Base-by-base conservation (phyloP, 92 coral and sea anemone species). In the Palythoa heliodiscus region DNA sequence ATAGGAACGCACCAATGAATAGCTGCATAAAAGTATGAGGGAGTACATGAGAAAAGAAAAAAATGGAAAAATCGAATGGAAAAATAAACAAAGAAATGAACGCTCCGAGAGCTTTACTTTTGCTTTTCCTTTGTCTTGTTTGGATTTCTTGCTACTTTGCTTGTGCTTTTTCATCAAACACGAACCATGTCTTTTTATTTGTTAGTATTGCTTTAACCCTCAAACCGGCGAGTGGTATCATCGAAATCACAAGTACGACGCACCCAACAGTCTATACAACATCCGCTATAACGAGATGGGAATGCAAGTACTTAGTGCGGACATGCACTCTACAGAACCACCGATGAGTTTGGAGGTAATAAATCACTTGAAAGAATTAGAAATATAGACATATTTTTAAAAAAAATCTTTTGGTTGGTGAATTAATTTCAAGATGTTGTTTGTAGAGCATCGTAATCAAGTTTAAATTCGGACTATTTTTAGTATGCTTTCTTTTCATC, bases 181-280 rank as follows among this genome's bases (percentile, higher is more conserved):
- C 22, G 24, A 29, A 0, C 16, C 20, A 20, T 37, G 8, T 14
- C 5, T 23, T 64, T 4, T 63, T 43, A 7, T 57, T 22, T 86
- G 57, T 13, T 70, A 93, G 94, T 93, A 93, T 22, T 86, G 82
- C n/a, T 93, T 91, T 67, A 89, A 91, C 63, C 81, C 94, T 9
- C 86, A 91, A 23, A 93, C 97, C 11, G 97, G 97, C 10, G 92
- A 86, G 39, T 93, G 97, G 97, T 83, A 76, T 57, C 92, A 93
- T 48, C 87, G 93, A 29, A 77, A 91, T 23, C 74, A 71, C 40
- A 66, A 54, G n/a, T 83, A 88, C 72, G 86, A 82, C 50, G 83
- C 86, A 17, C 43, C 86, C 64, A 91, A 86, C 39, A 93, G 97
- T 86, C 87, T 93, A 70, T 77, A 88, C 81, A 89, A 93, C 89